Evolutionary conservation across 2,113 vertebrate species (phyloP), one percentile per base, ranked within the genome.

Genomic region (Caretta caretta): DNA sequence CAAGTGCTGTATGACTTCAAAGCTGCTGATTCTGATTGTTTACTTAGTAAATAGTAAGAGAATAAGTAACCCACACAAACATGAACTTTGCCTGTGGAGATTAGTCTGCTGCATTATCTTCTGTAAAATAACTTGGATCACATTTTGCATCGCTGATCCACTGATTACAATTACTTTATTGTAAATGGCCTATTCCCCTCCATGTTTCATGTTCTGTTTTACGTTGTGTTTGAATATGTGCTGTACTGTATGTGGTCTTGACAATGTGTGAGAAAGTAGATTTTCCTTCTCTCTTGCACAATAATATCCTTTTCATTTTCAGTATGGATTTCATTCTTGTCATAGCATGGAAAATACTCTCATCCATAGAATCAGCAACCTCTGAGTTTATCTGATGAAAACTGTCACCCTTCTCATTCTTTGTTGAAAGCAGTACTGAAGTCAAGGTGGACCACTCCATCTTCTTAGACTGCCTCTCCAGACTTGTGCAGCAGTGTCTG

Each of bases 51-150:
- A 98, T 97, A 98, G 82, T 92, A 53, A 88, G 98, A 97, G 94
- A 99, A 98, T 98, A 96, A 98, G 97, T 98, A 98, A 99, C 98
- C 84, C 83, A 96, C 90, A 91, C 98, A 99, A 98, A 98, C 97
- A 98, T 98, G 97, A 97, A 98, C 98, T 98, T 98, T 98, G 97
- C 90, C 97, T 98, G 83, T 86, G 93, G 90, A 97, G 97, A 97
- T 98, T 97, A 97, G 80, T 48, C 31, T 81, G 3, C 83, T 59
- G 57, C 93, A 17, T 91, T 78, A 48, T 69, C 79, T 51, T 84
- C 51, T 90, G 50, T 93, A 88, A 92, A 97, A 94, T 94, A 93
- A 7, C 88, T 87, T 90, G 96, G 94, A 82, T 62, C 48, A 82
- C 76, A 22, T 97, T 92, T 94, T 95, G 87, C 82, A 78, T 75